These are phyloP conservation scores for Poecilus cupreus DNA, from an alignment of 2,888 invertebrate genomes.

Conservation along the genomic window DNA sequence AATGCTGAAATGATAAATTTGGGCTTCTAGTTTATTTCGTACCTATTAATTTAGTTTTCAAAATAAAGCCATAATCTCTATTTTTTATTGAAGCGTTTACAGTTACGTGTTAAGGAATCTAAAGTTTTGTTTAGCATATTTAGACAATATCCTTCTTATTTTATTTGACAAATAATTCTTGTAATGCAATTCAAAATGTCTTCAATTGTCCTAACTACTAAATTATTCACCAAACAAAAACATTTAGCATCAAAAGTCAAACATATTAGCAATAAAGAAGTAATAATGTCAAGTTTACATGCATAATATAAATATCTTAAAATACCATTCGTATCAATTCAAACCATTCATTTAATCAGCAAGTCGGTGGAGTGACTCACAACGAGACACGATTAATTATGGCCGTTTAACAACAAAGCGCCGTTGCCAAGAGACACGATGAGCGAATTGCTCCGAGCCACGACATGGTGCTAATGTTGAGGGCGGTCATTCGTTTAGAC, in stretches of 20 bases:
- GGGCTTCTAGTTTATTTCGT: too few species aligned
- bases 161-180: background rate
- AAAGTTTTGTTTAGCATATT: background rate
- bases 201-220: constrained; percentile 7
- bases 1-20: too few species aligned
- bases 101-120: background rate
- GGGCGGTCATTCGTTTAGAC: background rate
- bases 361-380: background rate
- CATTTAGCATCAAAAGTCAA: constrained; percentile 3
- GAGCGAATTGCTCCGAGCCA: constrained; percentile 47
- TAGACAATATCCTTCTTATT: background rate
- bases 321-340: background rate
- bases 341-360: constrained; percentile 41
- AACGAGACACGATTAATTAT: constrained; percentile 31
- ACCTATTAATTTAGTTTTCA: too few species aligned
- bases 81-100: too few species aligned
- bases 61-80: too few species aligned
- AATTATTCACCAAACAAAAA: constrained; percentile 23
- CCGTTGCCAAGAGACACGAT: constrained; percentile 26
- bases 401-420: constrained; percentile 39
- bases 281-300: constrained; percentile 30
- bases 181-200: background rate
- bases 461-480: constrained; percentile 53
- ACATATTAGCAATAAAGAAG: constrained; percentile 11
- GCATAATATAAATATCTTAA: constrained; percentile 11